phyloP scores from a whole-genome alignment of 2,113 vertebrate genomes.

The Castor canadensis region DNA sequence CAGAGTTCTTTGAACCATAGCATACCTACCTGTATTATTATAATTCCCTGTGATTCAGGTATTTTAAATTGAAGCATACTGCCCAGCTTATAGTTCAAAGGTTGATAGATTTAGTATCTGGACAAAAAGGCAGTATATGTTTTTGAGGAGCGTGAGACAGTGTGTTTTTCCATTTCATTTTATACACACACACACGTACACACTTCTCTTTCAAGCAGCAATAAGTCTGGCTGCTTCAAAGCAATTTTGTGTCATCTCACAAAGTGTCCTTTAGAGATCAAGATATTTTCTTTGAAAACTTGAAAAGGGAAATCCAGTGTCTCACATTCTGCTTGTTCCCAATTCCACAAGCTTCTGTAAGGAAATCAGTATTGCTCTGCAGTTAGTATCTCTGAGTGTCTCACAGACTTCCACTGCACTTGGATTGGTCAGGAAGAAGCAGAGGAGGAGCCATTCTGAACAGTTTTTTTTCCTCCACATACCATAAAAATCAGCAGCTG shows the following conservation, averaged over 20 bases:
- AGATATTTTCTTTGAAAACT: constrained; percentile 44
- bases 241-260: neutral
- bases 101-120: neutral
- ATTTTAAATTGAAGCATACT: neutral
- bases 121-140: neutral
- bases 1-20: neutral
- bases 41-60: neutral
- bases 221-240: neutral
- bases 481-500: constrained; percentile 69
- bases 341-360: neutral
- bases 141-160: neutral
- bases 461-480: constrained; percentile 52
- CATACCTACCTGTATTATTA: neutral
- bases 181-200: neutral
- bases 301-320: neutral
- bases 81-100: neutral
- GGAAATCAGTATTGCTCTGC: neutral
- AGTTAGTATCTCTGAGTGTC: constrained; percentile 55
- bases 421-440: constrained; percentile 81
- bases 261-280: neutral
- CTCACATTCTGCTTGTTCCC: neutral
- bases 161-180: neutral
- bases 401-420: constrained; percentile 37
- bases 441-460: constrained; percentile 79
- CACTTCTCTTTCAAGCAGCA: neutral